These are phyloP conservation scores for Congeria kusceri DNA, from an alignment of 2,888 invertebrate species.

Conservation along the genomic window DNA sequence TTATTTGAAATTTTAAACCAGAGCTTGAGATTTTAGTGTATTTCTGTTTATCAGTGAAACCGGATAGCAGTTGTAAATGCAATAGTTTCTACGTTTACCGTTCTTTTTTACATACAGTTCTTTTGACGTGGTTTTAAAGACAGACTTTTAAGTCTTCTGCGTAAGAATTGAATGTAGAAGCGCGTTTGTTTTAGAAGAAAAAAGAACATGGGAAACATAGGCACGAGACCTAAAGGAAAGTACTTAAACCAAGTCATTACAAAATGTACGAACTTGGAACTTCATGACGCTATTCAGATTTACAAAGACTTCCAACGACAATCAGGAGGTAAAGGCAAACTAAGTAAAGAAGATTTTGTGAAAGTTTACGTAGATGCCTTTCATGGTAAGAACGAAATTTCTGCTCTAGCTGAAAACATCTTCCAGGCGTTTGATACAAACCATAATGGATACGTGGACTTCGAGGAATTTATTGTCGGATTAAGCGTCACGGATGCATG, in stretches of 20 bases:
- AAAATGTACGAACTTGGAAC: constrained; percentile 51
- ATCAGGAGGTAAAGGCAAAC: constrained; percentile 31
- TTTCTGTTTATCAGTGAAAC: no score
- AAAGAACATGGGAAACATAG: background rate
- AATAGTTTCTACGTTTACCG: no score
- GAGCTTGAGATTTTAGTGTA: no score
- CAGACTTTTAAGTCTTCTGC: no score
- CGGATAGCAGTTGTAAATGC: no score
- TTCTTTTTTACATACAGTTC: no score
- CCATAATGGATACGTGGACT: constrained; percentile 52
- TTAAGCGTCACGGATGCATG: constrained; percentile 53
- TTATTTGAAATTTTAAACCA: no score
- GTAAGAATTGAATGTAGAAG: no score
- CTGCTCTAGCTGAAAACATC: constrained; percentile 46
- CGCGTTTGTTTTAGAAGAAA: no score
- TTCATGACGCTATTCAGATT: constrained; percentile 43
- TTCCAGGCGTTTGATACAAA: constrained; percentile 58
- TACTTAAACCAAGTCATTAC: constrained; percentile 38
- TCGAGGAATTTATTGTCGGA: constrained; percentile 64
- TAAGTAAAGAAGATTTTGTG: constrained; percentile 44
- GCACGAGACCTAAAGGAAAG: constrained; percentile 19
- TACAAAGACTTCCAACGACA: constrained; percentile 44
- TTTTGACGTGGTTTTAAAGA: no score
- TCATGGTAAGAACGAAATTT: constrained; percentile 24
- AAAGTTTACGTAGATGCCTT: constrained; percentile 57